Evolutionary conservation across 2,888 invertebrate species (phyloP).

Genomic region (Eretmocerus hayati): DNA sequence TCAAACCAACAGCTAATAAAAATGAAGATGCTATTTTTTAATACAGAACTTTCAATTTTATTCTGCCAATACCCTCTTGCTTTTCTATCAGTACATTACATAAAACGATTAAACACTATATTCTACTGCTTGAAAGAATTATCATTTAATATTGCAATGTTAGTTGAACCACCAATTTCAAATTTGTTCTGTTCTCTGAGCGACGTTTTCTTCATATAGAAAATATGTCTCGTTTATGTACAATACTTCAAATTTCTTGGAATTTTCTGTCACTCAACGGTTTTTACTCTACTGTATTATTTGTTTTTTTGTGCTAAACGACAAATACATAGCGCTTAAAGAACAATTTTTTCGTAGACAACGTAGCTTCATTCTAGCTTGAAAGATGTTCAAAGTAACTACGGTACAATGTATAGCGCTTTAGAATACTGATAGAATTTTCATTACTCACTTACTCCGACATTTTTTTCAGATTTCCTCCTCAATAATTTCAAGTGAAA

Average conservation of each 20-base stretch:
- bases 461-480: conserved; percentile 13
- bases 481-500: conserved; percentile 30
- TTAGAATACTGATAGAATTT: conserved; percentile 42
- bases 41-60: conserved; percentile 47
- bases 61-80: conserved; percentile 43
- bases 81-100: conserved; percentile 45
- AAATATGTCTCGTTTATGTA: conserved; percentile 48
- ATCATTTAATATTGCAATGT: conserved; percentile 47
- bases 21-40: conserved; percentile 29
- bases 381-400: conserved; percentile 22
- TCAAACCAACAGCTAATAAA: conserved; percentile 6
- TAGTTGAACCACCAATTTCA: conserved; percentile 41
- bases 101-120: conserved; percentile 47
- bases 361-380: conserved; percentile 16
- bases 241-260: conserved; percentile 45
- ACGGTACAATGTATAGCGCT: conserved; percentile 35
- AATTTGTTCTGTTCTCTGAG: conserved; percentile 32
- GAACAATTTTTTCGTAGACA: conserved; percentile 22
- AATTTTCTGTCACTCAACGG: conserved; percentile 23
- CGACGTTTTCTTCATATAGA: conserved; percentile 45
- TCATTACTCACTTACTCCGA: conserved; percentile 15
- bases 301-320: conserved; percentile 37
- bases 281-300: conserved; percentile 15
- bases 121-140: conserved; percentile 47
- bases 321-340: conserved; percentile 31